Evolutionary conservation across 2,888 invertebrate genomes (phyloP).

Genomic region (Latrodectus hesperus): DNA sequence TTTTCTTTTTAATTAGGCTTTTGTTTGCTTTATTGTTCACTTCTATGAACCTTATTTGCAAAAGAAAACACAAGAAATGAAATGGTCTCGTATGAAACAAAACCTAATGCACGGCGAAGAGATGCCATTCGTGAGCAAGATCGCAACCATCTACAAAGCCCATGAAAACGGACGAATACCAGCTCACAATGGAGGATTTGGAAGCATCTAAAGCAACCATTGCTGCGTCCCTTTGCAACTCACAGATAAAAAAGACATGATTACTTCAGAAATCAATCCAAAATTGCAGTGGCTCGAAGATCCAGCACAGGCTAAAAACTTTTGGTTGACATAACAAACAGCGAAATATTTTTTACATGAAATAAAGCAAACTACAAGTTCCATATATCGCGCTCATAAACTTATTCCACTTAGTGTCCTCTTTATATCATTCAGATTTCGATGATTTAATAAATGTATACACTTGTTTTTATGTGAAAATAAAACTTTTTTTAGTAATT

Average conservation of each 20-base stretch:
- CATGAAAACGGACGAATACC: conserved; percentile 41
- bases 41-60: conserved; percentile 41
- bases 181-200: conserved; percentile 25
- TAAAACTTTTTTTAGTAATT: no score
- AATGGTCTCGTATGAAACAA: conserved; percentile 52
- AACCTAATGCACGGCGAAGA: conserved; percentile 54
- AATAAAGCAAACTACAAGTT: neutral
- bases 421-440: no score
- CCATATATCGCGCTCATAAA: no score
- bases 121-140: conserved; percentile 48
- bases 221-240: conserved; percentile 18
- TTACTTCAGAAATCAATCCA: conserved; percentile 21
- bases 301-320: conserved; percentile 31
- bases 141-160: conserved; percentile 16
- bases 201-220: neutral
- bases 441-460: no score
- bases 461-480: no score
- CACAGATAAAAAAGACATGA: conserved; percentile 18
- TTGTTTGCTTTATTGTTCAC: conserved; percentile 46
- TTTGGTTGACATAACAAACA: conserved; percentile 36
- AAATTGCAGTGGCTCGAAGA: conserved; percentile 46
- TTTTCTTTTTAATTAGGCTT: conserved; percentile 22
- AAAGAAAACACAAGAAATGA: conserved; percentile 42
- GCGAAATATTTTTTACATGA: neutral
- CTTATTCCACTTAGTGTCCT: no score